A percentile compares a stretch with the other conserved stretches of the same genome.
Evolutionary conservation across 1,140 invertebrate genomes (phyloP).

Genomic region (Drosophila ercepeae): DNA sequence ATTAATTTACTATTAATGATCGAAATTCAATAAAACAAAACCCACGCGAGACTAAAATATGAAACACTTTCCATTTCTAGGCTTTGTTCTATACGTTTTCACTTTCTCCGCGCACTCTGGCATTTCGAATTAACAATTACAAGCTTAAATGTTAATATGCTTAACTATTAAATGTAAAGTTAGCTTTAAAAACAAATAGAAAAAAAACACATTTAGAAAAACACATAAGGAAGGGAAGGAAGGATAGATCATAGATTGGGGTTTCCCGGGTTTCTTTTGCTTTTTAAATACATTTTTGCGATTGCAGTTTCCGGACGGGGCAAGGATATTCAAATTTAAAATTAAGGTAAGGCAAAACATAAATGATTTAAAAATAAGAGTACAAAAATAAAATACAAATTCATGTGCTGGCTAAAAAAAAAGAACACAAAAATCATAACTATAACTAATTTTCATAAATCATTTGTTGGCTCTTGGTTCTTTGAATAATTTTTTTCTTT

Average conservation of each 20-base stretch:
- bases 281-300: not conserved
- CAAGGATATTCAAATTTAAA: not conserved
- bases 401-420: slow-evolving; percentile 11
- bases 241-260: not conserved
- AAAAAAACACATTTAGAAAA: slow-evolving; percentile 41
- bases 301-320: not conserved
- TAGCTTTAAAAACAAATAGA: slow-evolving; percentile 52
- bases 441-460: slow-evolving; percentile 21
- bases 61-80: slow-evolving; percentile 7
- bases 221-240: slow-evolving; percentile 17
- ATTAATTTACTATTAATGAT: slow-evolving; percentile 60
- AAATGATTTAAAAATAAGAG: slow-evolving; percentile 13
- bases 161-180: slow-evolving; percentile 74
- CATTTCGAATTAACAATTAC: slow-evolving; percentile 59
- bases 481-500: not conserved
- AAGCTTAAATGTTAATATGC: slow-evolving; percentile 79
- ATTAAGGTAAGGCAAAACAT: not conserved
- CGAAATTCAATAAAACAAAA: slow-evolving; percentile 36
- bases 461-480: slow-evolving; percentile 17
- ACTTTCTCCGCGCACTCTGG: slow-evolving; percentile 18
- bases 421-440: slow-evolving; percentile 30
- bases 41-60: slow-evolving; percentile 14
- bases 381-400: slow-evolving; percentile 37
- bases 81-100: too few species aligned
- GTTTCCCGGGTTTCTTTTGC: not conserved